Percentiles rank a stretch among this genome's conserved stretches.
Conservation (phyloP, 2,888 invertebrate species). For the Digitonthophagus gazella region DNA sequence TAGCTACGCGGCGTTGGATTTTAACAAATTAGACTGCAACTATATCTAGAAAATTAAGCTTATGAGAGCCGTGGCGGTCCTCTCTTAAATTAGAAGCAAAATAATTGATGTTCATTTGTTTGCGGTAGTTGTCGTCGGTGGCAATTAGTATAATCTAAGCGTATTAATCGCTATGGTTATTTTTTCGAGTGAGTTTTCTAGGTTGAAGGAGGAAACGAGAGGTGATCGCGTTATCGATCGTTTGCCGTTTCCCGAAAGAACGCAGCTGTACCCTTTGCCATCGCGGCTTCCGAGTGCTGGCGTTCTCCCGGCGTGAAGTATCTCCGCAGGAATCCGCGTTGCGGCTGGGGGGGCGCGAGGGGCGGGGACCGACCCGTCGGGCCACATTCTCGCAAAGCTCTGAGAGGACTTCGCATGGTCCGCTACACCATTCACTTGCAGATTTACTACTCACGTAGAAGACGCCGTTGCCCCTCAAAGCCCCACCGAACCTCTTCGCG, state of each 20-base stretch:
- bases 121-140: too few species aligned
- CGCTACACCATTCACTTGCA: slow-evolving; percentile 33
- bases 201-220: too few species aligned
- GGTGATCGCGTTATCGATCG: too few species aligned
- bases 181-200: too few species aligned
- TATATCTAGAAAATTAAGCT: too few species aligned
- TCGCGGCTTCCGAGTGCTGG: neutral
- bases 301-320: slow-evolving; percentile 38
- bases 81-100: too few species aligned
- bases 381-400: slow-evolving; percentile 41
- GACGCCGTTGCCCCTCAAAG: neutral
- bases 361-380: slow-evolving; percentile 40
- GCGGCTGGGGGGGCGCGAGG: slow-evolving; percentile 37
- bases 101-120: too few species aligned
- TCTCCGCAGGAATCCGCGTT: slow-evolving; percentile 38
- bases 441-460: slow-evolving; percentile 23
- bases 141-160: too few species aligned
- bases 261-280: neutral
- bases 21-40: neutral
- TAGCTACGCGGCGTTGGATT: too few species aligned
- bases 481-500: neutral
- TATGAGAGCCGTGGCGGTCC: too few species aligned
- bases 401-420: slow-evolving; percentile 31
- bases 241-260: neutral
- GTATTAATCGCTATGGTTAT: too few species aligned